These are phyloP conservation scores for Petrolisthes manimaculis DNA, from an alignment of 2,888 invertebrate species.

Conservation along the genomic window DNA sequence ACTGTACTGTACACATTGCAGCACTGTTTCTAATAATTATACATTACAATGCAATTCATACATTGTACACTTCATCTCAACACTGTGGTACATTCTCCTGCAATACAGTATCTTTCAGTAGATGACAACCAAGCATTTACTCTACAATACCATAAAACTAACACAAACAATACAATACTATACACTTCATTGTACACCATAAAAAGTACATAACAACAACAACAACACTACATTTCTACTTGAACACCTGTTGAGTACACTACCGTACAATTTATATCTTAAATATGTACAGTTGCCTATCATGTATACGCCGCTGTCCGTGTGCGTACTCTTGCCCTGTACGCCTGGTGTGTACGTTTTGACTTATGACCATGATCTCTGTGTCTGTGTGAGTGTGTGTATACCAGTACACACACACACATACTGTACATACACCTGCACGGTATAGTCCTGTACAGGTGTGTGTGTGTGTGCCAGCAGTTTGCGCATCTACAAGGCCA, in stretches of 20 bases:
- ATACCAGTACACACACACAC: constrained; percentile 23
- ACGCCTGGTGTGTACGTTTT: constrained; percentile 12
- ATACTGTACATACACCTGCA: neutral
- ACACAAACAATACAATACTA: neutral
- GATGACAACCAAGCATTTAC: too few relatives aligned
- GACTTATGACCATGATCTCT: constrained; percentile 20
- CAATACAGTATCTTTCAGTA: too few relatives aligned
- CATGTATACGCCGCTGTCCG: constrained; percentile 20
- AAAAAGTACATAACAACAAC: neutral
- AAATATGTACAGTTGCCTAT: constrained; percentile 17
- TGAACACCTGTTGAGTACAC: neutral
- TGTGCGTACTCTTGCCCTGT: constrained; percentile 8
- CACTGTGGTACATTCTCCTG: too few relatives aligned
- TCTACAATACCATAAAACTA: neutral
- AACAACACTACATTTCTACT: neutral
- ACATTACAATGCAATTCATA: too few relatives aligned
- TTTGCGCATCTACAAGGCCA: neutral
- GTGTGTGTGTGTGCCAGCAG: constrained; percentile 19
- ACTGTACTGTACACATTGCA: too few relatives aligned
- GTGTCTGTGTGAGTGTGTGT: constrained; percentile 13
- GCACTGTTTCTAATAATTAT: too few relatives aligned
- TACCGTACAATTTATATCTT: neutral
- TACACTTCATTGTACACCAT: neutral
- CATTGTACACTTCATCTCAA: too few relatives aligned
- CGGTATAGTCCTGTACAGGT: neutral